These are phyloP conservation scores for Melipona beecheii DNA, from an alignment of 2,888 invertebrate species.

Conservation along the genomic window DNA sequence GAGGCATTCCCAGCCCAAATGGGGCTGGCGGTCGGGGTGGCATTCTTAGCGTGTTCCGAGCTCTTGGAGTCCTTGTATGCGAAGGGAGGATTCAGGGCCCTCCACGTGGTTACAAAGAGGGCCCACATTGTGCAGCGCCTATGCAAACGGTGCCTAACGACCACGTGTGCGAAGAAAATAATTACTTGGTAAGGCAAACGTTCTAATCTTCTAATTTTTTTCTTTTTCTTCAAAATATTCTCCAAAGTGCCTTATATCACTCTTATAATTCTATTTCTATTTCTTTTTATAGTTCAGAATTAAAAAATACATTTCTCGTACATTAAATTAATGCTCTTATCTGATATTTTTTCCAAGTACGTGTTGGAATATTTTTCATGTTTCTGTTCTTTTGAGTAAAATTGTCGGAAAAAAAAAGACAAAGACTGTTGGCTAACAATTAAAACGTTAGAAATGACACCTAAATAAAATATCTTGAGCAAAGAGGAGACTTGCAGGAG, in stretches of 20 bases:
- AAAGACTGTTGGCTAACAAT: too few species aligned
- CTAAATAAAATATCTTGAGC: too few species aligned
- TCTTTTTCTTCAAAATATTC: too few species aligned
- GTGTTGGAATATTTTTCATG: too few species aligned
- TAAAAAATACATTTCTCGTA: neutral
- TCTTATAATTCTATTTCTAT: too few species aligned
- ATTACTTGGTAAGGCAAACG: conserved; percentile 84
- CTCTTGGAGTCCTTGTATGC: conserved; percentile 83
- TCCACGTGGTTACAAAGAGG: conserved; percentile 88
- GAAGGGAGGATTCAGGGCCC: conserved; percentile 83
- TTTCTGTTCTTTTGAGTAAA: too few species aligned
- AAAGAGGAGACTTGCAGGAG: too few species aligned
- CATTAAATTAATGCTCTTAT: too few species aligned
- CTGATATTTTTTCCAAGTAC: too few species aligned
- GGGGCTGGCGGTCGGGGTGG: conserved; percentile 78
- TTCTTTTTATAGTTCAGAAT: neutral
- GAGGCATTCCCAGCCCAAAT: conserved; percentile 75
- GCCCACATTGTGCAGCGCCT: conserved; percentile 87
- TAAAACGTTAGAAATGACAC: too few species aligned
- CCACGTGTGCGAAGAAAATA: conserved; percentile 85
- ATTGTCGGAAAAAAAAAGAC: too few species aligned
- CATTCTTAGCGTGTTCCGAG: conserved; percentile 81
- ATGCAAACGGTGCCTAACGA: conserved; percentile 82
- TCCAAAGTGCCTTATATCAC: too few species aligned
- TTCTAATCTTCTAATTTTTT: neutral